Evolutionary conservation across 2,797 vertebrate genomes (phyloP), one percentile per base, ranked within the genome.

Genomic region (Emys orbicularis): DNA sequence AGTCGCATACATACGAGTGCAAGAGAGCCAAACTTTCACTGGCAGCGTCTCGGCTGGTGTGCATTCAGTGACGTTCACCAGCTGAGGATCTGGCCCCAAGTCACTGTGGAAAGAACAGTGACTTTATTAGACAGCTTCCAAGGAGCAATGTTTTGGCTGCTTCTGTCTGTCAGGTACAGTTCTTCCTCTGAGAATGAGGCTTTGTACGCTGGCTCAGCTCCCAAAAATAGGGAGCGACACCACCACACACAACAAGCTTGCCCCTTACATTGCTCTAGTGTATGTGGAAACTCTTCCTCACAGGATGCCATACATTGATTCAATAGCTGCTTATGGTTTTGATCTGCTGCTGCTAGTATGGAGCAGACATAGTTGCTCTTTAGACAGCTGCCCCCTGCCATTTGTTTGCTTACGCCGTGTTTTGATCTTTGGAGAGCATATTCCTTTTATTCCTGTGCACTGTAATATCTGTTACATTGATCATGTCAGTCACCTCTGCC

Each of bases 61-160:
- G 37, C n/a, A 12, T 72, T 72, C 31, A 1, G 2, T 25, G 3
- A 25, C 11, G 54, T 50, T 16, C 5, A 0, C 2, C 7, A 1
- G 25, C 15, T 29, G 23, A 54, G 34, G 25, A 1, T 15, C 25
- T 81, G 41, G 50, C 79, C 18, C 34, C 37, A 5, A 47, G 52
- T 59, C 1, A 19, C 3, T 12, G 34, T 12, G 19, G 2, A 47
- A 53, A 59, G 29, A 1, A 0, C 54, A 29, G 56, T 34, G 52
- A 4, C 65, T 56, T 34, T 23, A 2, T 77, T 29, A 44, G 25
- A 47, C 4, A 12, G 41, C 54, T 82, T 74, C 79, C 2, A 2
- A 49, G 52, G 72, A 37, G 4, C n/a, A 52, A 21, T 19, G 1
- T 11, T 72, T 31, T 37, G 29, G 44, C 57, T 37, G 83, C 57